Conservation (phyloP, 2,888 invertebrate genomes). For the Watsonalla binaria region DNA sequence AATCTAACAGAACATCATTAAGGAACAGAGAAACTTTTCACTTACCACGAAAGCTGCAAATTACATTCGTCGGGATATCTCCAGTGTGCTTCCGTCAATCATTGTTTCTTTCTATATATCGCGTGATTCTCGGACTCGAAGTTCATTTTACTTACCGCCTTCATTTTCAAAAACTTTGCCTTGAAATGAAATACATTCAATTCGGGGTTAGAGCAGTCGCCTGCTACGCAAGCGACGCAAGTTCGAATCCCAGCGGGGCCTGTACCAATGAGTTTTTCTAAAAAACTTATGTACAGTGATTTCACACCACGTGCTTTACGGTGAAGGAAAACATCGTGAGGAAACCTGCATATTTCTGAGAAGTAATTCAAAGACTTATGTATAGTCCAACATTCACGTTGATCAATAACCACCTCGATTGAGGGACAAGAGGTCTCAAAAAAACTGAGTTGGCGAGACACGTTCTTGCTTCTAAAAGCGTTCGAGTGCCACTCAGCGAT, state of each 20-base stretch:
- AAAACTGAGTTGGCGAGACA: conserved; percentile 51
- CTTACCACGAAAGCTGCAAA: conserved; percentile 34
- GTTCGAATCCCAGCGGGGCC: too few relatives aligned
- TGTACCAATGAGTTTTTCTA: too few relatives aligned
- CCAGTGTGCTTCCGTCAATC: conserved; percentile 25
- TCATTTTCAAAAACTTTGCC: conserved; percentile 2
- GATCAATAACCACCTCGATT: conserved; percentile 47
- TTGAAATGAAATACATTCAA: too few relatives aligned
- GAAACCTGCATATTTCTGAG: too few relatives aligned
- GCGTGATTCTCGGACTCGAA: conserved; percentile 6
- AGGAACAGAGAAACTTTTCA: conserved; percentile 42
- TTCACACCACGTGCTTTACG: too few relatives aligned
- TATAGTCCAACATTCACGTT: conserved; percentile 35
- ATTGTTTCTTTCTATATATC: conserved; percentile 16
- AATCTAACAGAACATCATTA: conserved; percentile 39
- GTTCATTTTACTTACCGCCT: conserved; percentile 11
- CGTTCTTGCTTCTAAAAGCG: conserved; percentile 33
- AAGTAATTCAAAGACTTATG: too few relatives aligned
- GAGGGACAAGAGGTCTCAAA: conserved; percentile 33
- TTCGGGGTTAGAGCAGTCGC: too few relatives aligned
- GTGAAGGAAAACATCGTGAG: too few relatives aligned
- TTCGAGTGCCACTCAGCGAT: conserved; percentile 38
- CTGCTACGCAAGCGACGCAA: too few relatives aligned
- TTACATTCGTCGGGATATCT: conserved; percentile 23
- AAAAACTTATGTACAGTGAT: too few relatives aligned